Conservation (phyloP, 2,888 invertebrate genomes). For the Leuctra nigra region DNA sequence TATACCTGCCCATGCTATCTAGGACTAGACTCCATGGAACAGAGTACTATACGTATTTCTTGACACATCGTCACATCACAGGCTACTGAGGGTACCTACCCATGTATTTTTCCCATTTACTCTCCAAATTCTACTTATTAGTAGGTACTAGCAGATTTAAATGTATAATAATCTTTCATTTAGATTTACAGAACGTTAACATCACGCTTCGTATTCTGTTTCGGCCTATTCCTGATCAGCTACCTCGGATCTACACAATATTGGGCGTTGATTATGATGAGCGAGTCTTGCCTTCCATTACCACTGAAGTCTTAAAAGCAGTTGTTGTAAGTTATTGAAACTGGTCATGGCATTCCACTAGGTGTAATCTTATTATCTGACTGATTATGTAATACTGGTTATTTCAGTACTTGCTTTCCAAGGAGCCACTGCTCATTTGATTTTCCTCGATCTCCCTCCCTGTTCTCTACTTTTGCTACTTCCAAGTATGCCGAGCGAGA, state of each 20-base stretch:
- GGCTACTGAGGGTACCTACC: too few relatives aligned
- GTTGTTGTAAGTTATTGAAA: constrained; percentile 60
- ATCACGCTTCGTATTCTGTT: constrained; percentile 97
- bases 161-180: too few relatives aligned
- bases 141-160: too few relatives aligned
- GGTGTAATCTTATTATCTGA: neutral
- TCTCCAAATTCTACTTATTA: neutral
- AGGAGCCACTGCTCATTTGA: too few relatives aligned
- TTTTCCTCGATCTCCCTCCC: too few relatives aligned
- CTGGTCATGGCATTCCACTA: neutral
- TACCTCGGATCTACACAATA: constrained; percentile 94
- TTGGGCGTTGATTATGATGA: constrained; percentile 98
- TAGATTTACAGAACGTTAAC: constrained; percentile 98
- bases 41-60: too few relatives aligned
- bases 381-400: neutral
- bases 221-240: constrained; percentile 85
- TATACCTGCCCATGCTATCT: too few relatives aligned
- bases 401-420: too few relatives aligned
- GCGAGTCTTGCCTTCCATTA: constrained; percentile 96
- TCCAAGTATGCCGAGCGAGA: too few relatives aligned
- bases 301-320: constrained; percentile 96
- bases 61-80: too few relatives aligned
- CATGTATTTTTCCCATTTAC: constrained; percentile 21
- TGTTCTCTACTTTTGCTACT: too few relatives aligned
- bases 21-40: too few relatives aligned